Conservation (phyloP, 2,113 vertebrate genomes). For the Gallinago paraguaiae region DNA sequence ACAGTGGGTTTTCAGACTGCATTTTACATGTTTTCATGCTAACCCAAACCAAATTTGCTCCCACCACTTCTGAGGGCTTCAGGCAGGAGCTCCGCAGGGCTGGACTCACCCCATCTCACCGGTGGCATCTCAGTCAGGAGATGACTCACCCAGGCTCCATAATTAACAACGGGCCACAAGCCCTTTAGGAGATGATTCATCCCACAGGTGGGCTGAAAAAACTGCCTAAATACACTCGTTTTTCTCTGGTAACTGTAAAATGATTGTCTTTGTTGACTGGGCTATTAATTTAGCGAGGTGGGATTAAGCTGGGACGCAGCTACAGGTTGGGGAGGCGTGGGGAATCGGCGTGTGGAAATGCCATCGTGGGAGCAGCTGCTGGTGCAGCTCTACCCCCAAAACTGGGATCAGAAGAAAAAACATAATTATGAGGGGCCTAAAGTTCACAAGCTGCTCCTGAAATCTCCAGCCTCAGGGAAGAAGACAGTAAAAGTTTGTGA, state of each 20-base stretch:
- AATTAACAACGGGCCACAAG: neutral
- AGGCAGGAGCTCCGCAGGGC: neutral
- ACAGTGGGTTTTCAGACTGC: neutral
- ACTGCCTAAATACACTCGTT: neutral
- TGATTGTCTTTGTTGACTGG: neutral
- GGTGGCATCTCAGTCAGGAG: neutral
- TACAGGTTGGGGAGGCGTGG: neutral
- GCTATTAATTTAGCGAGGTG: neutral
- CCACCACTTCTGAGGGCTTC: neutral
- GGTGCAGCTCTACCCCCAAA: neutral
- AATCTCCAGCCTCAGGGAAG: neutral
- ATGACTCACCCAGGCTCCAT: neutral
- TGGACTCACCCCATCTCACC: neutral
- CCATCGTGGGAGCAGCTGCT: rapidly evolving
- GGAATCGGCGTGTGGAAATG: neutral
- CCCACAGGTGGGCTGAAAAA: neutral
- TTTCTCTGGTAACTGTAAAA: neutral
- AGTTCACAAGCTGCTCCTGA: conserved; percentile 32
- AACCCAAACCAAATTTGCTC: neutral
- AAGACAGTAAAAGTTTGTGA: conserved; percentile 5
- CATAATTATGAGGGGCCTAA: neutral
- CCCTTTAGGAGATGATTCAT: neutral
- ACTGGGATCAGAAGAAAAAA: neutral
- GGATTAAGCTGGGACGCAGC: neutral
- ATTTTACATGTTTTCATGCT: neutral